Evolutionary conservation across 2,797 vertebrate genomes (phyloP).

Genomic region (Carcharodon carcharias): DNA sequence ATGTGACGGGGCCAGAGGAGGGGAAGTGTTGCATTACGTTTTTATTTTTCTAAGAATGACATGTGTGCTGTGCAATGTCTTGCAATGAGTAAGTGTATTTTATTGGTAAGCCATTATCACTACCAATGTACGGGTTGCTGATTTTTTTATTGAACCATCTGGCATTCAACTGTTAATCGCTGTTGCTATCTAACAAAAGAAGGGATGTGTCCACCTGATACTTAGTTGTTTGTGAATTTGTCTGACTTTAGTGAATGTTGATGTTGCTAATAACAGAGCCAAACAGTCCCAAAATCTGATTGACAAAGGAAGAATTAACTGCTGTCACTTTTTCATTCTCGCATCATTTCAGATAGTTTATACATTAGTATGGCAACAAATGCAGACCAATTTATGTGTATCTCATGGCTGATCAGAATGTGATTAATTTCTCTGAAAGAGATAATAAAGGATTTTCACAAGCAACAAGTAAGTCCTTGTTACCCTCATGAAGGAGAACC

Average conservation of each 20-base stretch:
- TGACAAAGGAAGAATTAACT: not conserved
- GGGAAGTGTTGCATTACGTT: too few relatives aligned
- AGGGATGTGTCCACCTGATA: not conserved
- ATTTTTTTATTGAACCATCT: not conserved
- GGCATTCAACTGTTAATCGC: not conserved
- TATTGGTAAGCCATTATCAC: not conserved
- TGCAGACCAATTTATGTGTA: not conserved
- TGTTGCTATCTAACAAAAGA: not conserved
- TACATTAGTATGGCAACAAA: not conserved
- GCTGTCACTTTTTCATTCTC: not conserved
- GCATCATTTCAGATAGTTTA: not conserved
- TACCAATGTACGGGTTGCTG: not conserved
- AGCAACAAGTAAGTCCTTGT: not conserved
- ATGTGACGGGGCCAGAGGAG: too few relatives aligned
- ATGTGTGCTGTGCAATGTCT: not conserved
- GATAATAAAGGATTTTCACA: not conserved
- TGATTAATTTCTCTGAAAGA: not conserved
- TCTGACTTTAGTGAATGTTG: not conserved
- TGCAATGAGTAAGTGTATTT: slow-evolving; percentile 11
- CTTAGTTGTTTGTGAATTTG: not conserved
- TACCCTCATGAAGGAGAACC: not conserved
- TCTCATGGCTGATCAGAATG: not conserved
- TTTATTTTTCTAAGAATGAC: not conserved
- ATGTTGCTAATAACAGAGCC: not conserved
- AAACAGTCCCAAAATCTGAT: not conserved